Evolutionary conservation across 2,113 vertebrate species (phyloP), one percentile per base, ranked within the genome.

Genomic region (Hypanus sabinus): DNA sequence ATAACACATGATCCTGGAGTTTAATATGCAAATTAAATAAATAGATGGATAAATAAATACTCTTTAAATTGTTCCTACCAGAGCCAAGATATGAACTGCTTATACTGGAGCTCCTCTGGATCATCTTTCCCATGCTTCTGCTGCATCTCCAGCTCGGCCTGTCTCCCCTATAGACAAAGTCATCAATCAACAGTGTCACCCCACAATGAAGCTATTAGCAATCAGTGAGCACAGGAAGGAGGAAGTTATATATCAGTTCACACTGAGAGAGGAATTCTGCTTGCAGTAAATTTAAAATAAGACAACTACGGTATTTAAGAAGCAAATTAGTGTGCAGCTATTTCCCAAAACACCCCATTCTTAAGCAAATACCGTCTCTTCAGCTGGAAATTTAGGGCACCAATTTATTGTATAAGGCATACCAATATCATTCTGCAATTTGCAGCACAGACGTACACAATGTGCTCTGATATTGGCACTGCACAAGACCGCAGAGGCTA

Each of bases 101-200:
- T 97, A 96, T 98, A 97, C 91, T 98, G 98, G 62, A 99, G 96
- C 94, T 98, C 97, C 95, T 98, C 96, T 3, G 96, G 96, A 94
- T 96, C 96, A 38, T 97, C 98, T 95, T 98, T 98, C 93, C 97
- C 97, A 76, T 97, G 98, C 94, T 98, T 98, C 95, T 98, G 96
- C 92, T 98, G 97, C 97, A 99, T 96, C 94, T 99, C 98, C 96
- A 99, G 94, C 94, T 99, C 98, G 33, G 97, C 98, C 60, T 97
- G 97, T 93, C 98, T 98, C 30, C 98, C 98, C 99, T 99, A 95
- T 38, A 95, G 83, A 95, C 94, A 94, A 94, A 80, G 55, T 55
- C 94, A 94, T 87, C 77, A 94, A 87, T 87, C 94, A 94, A 94
- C 57, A 16, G 62, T n/a, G 33, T 27, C 76, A n/a, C 46, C 36